phyloP scores from a whole-genome alignment of 37 sponge, comb jelly and placozoan species.

The Hormiphora californensis region DNA sequence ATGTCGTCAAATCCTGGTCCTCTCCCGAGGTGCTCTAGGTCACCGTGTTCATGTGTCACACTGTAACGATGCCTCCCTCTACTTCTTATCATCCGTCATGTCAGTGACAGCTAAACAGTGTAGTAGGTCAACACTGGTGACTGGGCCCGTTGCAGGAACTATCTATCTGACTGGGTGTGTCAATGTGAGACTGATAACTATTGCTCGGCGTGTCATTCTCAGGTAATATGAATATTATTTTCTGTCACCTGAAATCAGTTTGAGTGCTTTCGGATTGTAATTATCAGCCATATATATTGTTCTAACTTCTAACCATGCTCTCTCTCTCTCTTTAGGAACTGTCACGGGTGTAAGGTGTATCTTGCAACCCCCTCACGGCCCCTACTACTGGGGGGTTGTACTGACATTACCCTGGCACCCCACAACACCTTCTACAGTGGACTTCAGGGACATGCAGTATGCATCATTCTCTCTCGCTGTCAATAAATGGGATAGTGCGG shows the following conservation, averaged over 20 bases:
- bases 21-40: background rate
- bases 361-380: slow-evolving; percentile 28
- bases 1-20: slow-evolving; percentile 20
- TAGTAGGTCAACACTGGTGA: background rate
- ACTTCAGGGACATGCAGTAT: slow-evolving; percentile 17
- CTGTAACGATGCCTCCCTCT: slow-evolving; percentile 44
- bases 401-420: slow-evolving; percentile 53
- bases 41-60: slow-evolving; percentile 39
- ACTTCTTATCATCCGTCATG: slow-evolving; percentile 30
- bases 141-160: slow-evolving; percentile 26
- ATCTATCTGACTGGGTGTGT: slow-evolving; percentile 30
- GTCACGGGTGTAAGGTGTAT: slow-evolving; percentile 50
- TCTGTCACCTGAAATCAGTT: no score
- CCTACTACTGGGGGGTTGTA: slow-evolving; percentile 44
- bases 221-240: no score
- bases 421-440: slow-evolving; percentile 54
- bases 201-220: slow-evolving; percentile 27
- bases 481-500: no score
- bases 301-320: background rate
- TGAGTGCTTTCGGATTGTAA: no score
- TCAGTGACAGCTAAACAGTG: slow-evolving; percentile 19
- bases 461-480: no score
- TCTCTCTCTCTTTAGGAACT: background rate
- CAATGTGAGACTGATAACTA: slow-evolving; percentile 20
- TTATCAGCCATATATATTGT: background rate